Evolutionary conservation across 2,797 vertebrate genomes (phyloP), one percentile per base, ranked within the genome.

Genomic region (Urophycis tenuis): DNA sequence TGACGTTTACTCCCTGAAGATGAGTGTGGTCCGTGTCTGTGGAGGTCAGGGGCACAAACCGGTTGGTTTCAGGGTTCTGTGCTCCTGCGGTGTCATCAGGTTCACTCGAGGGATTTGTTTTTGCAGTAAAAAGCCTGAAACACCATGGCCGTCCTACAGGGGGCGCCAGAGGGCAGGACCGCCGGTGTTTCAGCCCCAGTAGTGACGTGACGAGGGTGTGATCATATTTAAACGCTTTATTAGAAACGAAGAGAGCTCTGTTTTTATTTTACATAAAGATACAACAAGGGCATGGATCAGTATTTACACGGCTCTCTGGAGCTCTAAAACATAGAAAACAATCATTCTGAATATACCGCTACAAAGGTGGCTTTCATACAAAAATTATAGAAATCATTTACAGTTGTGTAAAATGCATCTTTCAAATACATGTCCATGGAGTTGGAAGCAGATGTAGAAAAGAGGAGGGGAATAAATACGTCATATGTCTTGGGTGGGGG

Each of bases 321-420:
- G 85, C 90, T 89, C 93, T 73, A 29, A 35, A 91, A 90, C 92
- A 95, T 93, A 95, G 85, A 93, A 92, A 92, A 93, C 85, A 75
- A 88, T 86, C 90, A 88, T 77, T 5, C 83, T 84, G 94, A 93
- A 85, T 82, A 85, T 80, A 84, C 89, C 80, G 74, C 86, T 96
- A 98, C 95, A 99, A 98, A 98, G 92, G 93, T 93, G 93, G 89
- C 79, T 87, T 92, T 94, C 93, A 93, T 95, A 95, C 91, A 90
- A 93, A 97, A 96, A 94, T 96, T 93, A 95, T 97, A 96, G 94
- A 94, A 97, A 95, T 96, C 93, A 95, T 93, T 96, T 96, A 97
- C 94, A 95, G 93, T 93, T 92, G 93, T 96, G 95, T 93, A 96
- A 98, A 97, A 94, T 91, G 91, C 89, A 88, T 87, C 93, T 94